Evolutionary conservation across 2,113 vertebrate genomes (phyloP), one percentile per base, ranked within the genome.

Genomic region (Chaetops frenatus): DNA sequence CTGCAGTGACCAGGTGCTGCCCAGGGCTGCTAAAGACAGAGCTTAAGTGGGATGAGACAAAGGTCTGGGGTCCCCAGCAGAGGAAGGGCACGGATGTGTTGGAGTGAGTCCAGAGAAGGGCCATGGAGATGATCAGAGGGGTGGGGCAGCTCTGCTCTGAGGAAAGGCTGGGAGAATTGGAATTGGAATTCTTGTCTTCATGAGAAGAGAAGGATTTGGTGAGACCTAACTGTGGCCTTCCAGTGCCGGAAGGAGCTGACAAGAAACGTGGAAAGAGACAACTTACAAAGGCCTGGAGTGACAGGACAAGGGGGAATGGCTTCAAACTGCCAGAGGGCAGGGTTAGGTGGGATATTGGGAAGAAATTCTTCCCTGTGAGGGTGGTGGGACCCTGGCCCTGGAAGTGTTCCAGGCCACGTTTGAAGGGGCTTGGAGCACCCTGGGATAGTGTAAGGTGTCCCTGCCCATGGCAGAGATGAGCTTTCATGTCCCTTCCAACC

Each of bases 351-450:
- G 40, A 35, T 54, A 31, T 1, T 27, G 17, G 21, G n/a, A 15
- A 42, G 35, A 2, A 69, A 42, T 90, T 11, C 8, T 58, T 66
- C 38, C 28, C 9, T 60, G 3, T 29, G 10, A 29, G 12, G 27
- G 10, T 0, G 5, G 5, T 0, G 6, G 66, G 3, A 13, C 15
- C 19, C 28, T 81, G 60, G 51, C 9, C 33, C 69, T 81, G 53
- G 38, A 8, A 67, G 11, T n/a, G 33, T 17, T 0, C 60, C 0
- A 60, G 60, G 16, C 3, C 28, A 45, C 28, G 38, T 0, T 89
- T 53, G 50, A 48, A 0, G 0, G 24, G 8, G 11, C 6, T 65
- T 31, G 40, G 44, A 73, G 67, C 44, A 73, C 0, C 16, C 28
- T 89, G 61, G 69, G 15, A 1, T 2, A 17, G 45, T 12, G 38